Evolutionary conservation across 2,113 vertebrate species (phyloP), one percentile per base, ranked within the genome.

Genomic region (Isichthys henryi): DNA sequence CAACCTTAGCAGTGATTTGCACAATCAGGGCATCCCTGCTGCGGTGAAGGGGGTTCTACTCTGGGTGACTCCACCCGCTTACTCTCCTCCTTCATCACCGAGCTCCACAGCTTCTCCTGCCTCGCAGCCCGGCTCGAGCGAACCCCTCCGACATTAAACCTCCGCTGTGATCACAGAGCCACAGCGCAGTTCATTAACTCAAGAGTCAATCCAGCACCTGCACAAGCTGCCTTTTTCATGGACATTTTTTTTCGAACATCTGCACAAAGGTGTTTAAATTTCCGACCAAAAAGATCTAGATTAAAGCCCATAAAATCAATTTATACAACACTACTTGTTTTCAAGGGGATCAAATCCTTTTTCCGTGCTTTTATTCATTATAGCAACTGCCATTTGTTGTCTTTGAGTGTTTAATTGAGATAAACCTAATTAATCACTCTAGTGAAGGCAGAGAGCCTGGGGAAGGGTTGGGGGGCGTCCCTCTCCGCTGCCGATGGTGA

Each of bases 321-420:
- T 56, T 66, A 62, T 53, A 52, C 31, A 6, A 53, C 23, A 85
- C 43, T 7, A 80, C 56, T 84, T 84, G 49, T 45, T 89, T 89
- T 58, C 88, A 35, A 58, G 74, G 82, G 80, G 52, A 56, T 80
- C 50, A 88, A 89, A 89, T 89, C 74, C 74, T 56, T 39, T 83
- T 56, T 83, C n/a, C 39, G 62, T 46, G 43, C 88, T 19, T 45
- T 27, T 52, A 43, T 35, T 62, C 80, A 85, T 85, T 84, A 21
- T 53, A 89, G 80, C 31, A 8, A 35, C 77, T 21, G 7, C 80
- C 23, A 52, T 56, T 89, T 91, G 90, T 89, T 92, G 89, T 85
- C 49, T 62, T 74, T 85, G 90, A 80, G 89, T 91, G 90, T 89
- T 91, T 90, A 90, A 91, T 91, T 91, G 91, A 52, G 91, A 91